A percentile compares a stretch with the other conserved stretches of the same genome.
Evolutionary conservation across 2,888 invertebrate genomes (phyloP).

Genomic region (Ophion obscuratus): DNA sequence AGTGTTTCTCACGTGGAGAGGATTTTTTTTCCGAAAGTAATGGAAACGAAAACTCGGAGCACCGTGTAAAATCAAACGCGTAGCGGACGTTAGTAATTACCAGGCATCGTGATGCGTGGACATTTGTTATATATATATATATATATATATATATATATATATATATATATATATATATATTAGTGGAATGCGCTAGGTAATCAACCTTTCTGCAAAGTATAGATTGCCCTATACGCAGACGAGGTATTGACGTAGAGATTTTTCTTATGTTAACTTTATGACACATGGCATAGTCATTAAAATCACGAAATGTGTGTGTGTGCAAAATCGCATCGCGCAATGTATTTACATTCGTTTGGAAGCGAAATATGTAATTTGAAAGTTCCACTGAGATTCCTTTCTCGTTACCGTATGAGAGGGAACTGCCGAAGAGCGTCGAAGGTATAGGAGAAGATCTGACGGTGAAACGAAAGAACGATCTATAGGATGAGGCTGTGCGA

Average conservation of each 20-base stretch:
- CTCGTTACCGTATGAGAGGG: not conserved
- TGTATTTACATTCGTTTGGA: not conserved
- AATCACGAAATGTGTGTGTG: not conserved
- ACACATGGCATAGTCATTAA: slow-evolving; percentile 39
- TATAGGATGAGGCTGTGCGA: slow-evolving; percentile 22
- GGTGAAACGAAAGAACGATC: slow-evolving; percentile 35
- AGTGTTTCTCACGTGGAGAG: slow-evolving; percentile 59
- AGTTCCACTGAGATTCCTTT: slow-evolving; percentile 21
- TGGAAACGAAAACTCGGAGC: slow-evolving; percentile 66
- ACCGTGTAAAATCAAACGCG: slow-evolving; percentile 65
- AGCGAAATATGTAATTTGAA: slow-evolving; percentile 28
- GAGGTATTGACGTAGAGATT: slow-evolving; percentile 15
- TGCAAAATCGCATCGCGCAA: slow-evolving; percentile 19
- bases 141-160: not conserved
- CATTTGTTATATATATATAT: not conserved
- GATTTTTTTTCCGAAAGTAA: slow-evolving; percentile 53
- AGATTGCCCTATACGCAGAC: slow-evolving; percentile 33
- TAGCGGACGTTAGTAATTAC: slow-evolving; percentile 69
- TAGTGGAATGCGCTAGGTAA: slow-evolving; percentile 14
- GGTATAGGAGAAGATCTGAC: slow-evolving; percentile 5
- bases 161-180: slow-evolving; percentile 4
- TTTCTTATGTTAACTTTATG: slow-evolving; percentile 29
- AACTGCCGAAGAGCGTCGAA: not conserved
- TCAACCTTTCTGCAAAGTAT: slow-evolving; percentile 44
- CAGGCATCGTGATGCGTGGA: slow-evolving; percentile 59